These are phyloP conservation scores for Threskiornis aethiopicus DNA, from an alignment of 2,797 vertebrate species.

Conservation along the genomic window DNA sequence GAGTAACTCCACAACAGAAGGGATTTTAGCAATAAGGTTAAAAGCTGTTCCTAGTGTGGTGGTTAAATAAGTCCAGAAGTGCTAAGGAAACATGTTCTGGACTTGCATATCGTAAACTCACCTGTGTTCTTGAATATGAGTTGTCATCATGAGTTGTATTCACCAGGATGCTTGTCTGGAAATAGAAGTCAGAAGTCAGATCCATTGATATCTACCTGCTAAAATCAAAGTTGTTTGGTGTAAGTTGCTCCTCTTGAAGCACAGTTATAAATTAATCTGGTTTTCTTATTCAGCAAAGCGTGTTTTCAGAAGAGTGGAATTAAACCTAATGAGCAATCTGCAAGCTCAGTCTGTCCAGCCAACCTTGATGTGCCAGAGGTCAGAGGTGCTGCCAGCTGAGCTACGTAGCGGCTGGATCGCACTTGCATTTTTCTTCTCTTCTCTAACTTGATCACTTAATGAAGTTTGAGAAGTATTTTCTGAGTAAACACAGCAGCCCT, in stretches of 20 bases:
- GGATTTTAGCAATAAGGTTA: not conserved
- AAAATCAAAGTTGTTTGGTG: not conserved
- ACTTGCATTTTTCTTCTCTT: not conserved
- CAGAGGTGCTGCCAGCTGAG: not conserved
- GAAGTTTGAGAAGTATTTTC: not conserved
- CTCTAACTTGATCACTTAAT: not conserved
- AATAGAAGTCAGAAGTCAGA: not conserved
- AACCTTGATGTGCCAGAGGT: not conserved
- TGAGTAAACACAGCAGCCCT: not conserved
- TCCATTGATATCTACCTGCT: not conserved
- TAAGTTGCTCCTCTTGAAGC: not conserved
- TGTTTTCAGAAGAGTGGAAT: not conserved
- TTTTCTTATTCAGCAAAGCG: not conserved
- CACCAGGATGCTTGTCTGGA: not conserved
- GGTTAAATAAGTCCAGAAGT: not conserved
- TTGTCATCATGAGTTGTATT: not conserved
- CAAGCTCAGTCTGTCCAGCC: not conserved
- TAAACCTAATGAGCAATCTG: not conserved
- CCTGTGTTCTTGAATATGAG: not conserved
- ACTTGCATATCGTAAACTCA: rapidly evolving
- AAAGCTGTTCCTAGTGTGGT: not conserved
- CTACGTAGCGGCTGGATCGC: not conserved
- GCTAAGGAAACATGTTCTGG: not conserved
- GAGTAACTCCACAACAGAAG: not conserved
- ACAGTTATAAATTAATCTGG: not conserved